Base-by-base conservation (phyloP, 2,113 vertebrate genomes). In the Pithys albifrons region DNA sequence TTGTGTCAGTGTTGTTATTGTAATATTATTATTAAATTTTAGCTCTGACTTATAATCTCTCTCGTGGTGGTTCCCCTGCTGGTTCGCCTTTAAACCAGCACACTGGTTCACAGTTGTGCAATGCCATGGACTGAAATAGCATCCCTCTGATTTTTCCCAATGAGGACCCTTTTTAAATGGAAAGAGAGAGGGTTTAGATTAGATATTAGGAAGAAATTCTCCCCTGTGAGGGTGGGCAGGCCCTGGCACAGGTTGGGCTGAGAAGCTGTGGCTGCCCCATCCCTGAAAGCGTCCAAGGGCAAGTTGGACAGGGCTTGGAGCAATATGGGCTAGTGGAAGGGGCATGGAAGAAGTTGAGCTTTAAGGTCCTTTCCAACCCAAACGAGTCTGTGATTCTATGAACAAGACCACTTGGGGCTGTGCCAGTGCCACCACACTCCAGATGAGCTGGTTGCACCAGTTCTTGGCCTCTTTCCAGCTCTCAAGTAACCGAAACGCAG, bases 271-370 rank as follows among this genome's bases (percentile, higher is more conserved):
- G 35, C 72, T 84, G 35, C 35, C 35, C 29, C 72, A 71, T 49
- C 72, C 71, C 71, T 89, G 78, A n/a, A 0, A 75, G 39, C 41
- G 78, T 0, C 72, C 88, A 22, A 83, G 41, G 48, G 25, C 41
- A 55, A 48, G 29, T 0, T 70, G 79, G 64, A 62, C 0, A 0
- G 55, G 28, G 9, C 20, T 70, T 3, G 71, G 72, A 55, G 65
- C 57, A 49, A 0, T 12, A 31, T 57, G 57, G 49, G 31, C 9
- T 0, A 11, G 39, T 64, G 79, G 35, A 1, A 90, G 64, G 9
- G 37, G 19, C 5, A 10, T 16, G 41, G n/a, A 0, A 29, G 0
- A 2, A 7, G 19, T 12, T 46, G 33, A 0, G 0, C 2, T 61
- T 54, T 46, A 10, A 51, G 0, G 22, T 24, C 22, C 18, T 15